phyloP scores from a whole-genome alignment of 2,888 invertebrate genomes.

The Heteropelma amictum region DNA sequence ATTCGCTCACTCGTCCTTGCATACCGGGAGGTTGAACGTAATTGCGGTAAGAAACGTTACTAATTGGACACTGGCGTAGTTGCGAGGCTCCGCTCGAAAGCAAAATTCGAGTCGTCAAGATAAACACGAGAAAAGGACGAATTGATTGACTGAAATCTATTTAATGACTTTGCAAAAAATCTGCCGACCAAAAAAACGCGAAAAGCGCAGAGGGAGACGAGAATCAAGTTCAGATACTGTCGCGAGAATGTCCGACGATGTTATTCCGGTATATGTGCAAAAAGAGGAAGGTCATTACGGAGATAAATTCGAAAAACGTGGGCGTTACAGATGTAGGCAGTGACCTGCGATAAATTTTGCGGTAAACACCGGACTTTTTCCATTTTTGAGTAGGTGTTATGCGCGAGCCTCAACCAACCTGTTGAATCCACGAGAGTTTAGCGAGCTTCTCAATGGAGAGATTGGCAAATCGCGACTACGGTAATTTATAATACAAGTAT shows the following conservation, averaged over 20 bases:
- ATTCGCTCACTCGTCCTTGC: neutral
- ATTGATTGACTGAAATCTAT: too few species aligned
- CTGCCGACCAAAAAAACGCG: too few species aligned
- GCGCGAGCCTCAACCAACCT: slow-evolving; percentile 31
- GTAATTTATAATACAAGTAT: neutral
- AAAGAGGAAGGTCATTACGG: slow-evolving; percentile 21
- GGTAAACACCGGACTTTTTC: slow-evolving; percentile 57
- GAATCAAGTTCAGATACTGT: neutral
- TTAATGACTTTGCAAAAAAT: too few species aligned
- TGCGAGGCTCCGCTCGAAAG: too few species aligned
- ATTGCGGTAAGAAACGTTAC: neutral
- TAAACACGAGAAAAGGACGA: too few species aligned
- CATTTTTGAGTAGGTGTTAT: slow-evolving; percentile 63
- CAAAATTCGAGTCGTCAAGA: too few species aligned
- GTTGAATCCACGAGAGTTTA: slow-evolving; percentile 19
- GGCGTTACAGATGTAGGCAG: slow-evolving; percentile 69
- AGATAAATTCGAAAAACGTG: slow-evolving; percentile 53
- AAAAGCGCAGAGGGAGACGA: too few species aligned
- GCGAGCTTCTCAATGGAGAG: neutral
- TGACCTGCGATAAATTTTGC: slow-evolving; percentile 69
- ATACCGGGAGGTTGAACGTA: neutral
- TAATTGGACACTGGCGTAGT: neutral
- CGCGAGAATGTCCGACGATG: neutral
- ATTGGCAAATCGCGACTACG: slow-evolving; percentile 31
- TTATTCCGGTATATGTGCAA: neutral